Conservation (phyloP, 37 sponge, comb jelly and placozoan species). For the Aplysina aerophoba region DNA sequence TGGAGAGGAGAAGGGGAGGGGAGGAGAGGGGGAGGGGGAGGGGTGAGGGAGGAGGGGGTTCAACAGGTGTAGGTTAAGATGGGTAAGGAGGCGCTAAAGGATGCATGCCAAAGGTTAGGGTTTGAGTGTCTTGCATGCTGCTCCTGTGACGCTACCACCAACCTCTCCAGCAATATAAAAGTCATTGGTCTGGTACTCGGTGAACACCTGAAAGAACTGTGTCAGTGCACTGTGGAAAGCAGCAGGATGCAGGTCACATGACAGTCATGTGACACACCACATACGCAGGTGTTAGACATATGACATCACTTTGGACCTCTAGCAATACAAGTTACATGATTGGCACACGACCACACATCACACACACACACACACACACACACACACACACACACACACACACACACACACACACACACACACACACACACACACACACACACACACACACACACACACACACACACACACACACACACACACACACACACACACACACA, state of each 20-base stretch:
- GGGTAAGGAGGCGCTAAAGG: no score
- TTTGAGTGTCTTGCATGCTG: no score
- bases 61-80: no score
- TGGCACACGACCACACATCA: not conserved
- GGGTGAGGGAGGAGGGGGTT: no score
- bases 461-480: not conserved
- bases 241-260: not conserved
- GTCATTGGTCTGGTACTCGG: slow-evolving; percentile 46
- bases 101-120: no score
- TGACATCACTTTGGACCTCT: no score
- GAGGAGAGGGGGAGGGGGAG: no score
- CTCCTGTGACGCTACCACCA: not conserved
- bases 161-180: slow-evolving; percentile 68
- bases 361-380: no score
- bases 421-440: not conserved
- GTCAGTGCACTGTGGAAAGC: not conserved
- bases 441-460: not conserved
- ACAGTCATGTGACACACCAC: not conserved
- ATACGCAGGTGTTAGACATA: no score
- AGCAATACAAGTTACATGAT: not conserved
- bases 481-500: not conserved
- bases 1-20: not conserved
- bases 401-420: not conserved
- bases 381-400: not conserved
- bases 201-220: slow-evolving; percentile 55